These are phyloP conservation scores for Stichopus chloronotus DNA, from an alignment of 35 echinoderm and acorn worm species.

Conservation along the genomic window DNA sequence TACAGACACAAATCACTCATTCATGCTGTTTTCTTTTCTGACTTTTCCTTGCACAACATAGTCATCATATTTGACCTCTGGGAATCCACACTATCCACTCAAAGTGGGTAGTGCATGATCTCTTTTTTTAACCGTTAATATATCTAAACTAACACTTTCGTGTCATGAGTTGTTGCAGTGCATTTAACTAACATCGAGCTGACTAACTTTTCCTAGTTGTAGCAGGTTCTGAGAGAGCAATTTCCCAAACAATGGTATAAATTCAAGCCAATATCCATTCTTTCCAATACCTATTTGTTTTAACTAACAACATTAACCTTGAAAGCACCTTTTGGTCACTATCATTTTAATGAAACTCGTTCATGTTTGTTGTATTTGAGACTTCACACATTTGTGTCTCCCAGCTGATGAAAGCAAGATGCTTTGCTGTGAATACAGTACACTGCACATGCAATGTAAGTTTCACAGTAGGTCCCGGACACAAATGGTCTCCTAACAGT, in stretches of 20 bases:
- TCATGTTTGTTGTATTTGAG: slow-evolving; percentile 23
- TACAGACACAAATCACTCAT: neutral
- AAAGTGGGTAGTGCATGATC: neutral
- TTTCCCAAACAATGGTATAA: neutral
- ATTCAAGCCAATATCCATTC: neutral
- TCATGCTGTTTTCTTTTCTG: slow-evolving; percentile 1
- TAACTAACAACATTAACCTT: neutral
- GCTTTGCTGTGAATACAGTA: neutral
- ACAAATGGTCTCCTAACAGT: neutral
- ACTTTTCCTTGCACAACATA: neutral
- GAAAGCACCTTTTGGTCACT: neutral
- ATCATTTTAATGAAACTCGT: neutral
- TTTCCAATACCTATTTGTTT: neutral
- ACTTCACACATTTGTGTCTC: slow-evolving; percentile 20
- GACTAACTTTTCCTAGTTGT: neutral
- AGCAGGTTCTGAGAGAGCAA: neutral
- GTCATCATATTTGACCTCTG: neutral
- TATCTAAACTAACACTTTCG: neutral
- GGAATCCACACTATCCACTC: slow-evolving; percentile 1
- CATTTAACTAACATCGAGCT: neutral
- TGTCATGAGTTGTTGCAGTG: neutral
- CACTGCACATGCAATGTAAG: neutral
- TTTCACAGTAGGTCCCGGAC: slow-evolving; percentile 30
- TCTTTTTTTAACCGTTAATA: neutral
- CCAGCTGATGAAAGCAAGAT: slow-evolving; percentile 19